These are phyloP conservation scores for Mormyrus lacerda DNA, from an alignment of 2,113 vertebrate genomes.

Conservation along the genomic window DNA sequence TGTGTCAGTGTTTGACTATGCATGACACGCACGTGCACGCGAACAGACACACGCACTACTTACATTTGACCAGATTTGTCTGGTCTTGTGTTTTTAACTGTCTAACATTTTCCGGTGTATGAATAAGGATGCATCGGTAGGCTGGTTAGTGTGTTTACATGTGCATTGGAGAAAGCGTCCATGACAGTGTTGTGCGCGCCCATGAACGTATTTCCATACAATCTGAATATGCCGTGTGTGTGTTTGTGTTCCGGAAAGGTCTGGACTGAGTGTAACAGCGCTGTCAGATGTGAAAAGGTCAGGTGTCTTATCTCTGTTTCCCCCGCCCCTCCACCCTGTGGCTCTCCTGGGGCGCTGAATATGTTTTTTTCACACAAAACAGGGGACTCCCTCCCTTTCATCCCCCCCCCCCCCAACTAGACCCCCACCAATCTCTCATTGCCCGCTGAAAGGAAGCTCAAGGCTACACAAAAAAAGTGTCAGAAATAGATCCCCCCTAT, in stretches of 20 bases:
- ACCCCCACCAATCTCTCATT: not conserved
- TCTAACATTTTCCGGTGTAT: not conserved
- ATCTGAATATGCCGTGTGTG: slow-evolving; percentile 5
- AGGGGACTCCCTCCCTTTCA: not conserved
- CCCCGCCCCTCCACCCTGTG: not conserved
- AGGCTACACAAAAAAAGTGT: not conserved
- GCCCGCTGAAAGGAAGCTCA: not conserved
- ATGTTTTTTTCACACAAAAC: slow-evolving; percentile 4
- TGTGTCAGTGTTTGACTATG: not conserved
- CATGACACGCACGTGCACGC: not conserved
- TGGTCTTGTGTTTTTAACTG: not conserved
- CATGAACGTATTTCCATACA: not conserved
- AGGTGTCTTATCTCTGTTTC: slow-evolving; percentile 26
- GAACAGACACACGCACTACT: not conserved
- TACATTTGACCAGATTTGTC: no score
- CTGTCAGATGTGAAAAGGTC: slow-evolving; percentile 45
- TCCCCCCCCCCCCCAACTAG: not conserved
- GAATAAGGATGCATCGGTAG: not conserved
- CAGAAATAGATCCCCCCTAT: not conserved
- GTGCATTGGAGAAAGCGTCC: not conserved
- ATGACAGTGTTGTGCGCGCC: not conserved
- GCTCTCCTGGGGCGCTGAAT: not conserved
- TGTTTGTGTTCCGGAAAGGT: slow-evolving; percentile 15
- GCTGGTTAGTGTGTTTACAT: slow-evolving; percentile 12
- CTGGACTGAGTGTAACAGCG: slow-evolving; percentile 34